Evolutionary conservation across 2,888 invertebrate genomes (phyloP), one percentile per base, ranked within the genome.

Genomic region (Exephanes ischioxanthus): DNA sequence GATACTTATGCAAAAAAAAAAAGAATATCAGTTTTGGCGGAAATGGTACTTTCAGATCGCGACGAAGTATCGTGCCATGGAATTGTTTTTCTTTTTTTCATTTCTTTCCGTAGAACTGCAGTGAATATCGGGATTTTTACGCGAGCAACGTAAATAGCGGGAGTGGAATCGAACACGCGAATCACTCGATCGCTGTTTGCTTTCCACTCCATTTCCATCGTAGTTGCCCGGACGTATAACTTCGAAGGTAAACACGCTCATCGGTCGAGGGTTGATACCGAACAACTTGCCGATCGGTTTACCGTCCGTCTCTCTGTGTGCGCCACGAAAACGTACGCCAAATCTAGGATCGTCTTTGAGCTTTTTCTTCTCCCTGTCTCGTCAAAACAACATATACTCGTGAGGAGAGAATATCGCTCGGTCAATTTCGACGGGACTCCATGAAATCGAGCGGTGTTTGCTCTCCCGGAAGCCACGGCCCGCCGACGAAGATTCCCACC

Each of bases 161-260:
- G 37, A 71, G 48, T 63, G 14, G 48, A 80, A 72, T 63, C 71
- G 71, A 80, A 72, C 71, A 63, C 19, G 51, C 22, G 53, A 58
- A 63, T 71, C 37, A 70, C 63, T 71, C 63, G 63, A 72, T 72
- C 45, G 79, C 71, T 71, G 79, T 80, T 80, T 80, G 71, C 79
- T 71, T 80, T 80, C 51, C 79, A 51, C 79, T 80, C 26, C 71
- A 80, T 80, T 80, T 80, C 66, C 71, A 71, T 37, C 63, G 63
- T 16, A 61, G 63, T 14, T 63, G 61, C 45, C 22, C 48, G 37
- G 41, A 72, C 51, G 51, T 51, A 61, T 61, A 72, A 72, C 48
- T 22, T 45, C 79, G 71, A 63, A 80, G 71, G 71, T 66, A 63
- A 80, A 80, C 51, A 80, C 41, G 14, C 63, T 53, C 70, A 30